Base-by-base conservation (phyloP, 2,797 vertebrate genomes). In the Simalia tracyae region DNA sequence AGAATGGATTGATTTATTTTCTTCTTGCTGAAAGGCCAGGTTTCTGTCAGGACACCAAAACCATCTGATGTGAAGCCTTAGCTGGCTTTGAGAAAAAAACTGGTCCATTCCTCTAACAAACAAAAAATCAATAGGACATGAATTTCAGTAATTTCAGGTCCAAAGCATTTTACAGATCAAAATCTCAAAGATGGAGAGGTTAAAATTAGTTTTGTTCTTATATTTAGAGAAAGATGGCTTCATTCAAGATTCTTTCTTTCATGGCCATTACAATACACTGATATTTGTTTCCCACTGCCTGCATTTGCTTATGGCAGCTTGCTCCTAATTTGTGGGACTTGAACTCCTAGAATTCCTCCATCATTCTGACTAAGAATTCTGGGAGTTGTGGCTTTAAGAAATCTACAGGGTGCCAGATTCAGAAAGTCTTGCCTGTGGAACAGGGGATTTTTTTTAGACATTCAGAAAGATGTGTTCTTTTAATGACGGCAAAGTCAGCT, bases 21-120 rank as follows among this genome's bases (percentile, higher is more conserved):
- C 50, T 42, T 92, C 26, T 56, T 64, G 59, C 54, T 63, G 46
- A 54, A 84, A 89, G 60, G 87, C 1, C 11, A 87, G 31, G 28
- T 24, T 87, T 91, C 88, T 92, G 84, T 84, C 28, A 9, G 64
- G 63, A 36, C 63, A 60, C 0, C 31, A 0, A 56, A 81, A 46
- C 86, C 63, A 85, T 36, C 89, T 76, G 22, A 42, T 50, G 10
- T 76, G 92, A 93, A 63, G 86, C 24, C 90, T 60, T 90, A 89
- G 86, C 91, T 87, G 24, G 89, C 86, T 91, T 50, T 91, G 0
- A 91, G 86, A 61, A 66, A 11, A 63, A 89, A 89, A 90, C 59
- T 46, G 12, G 66, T 88, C 90, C 72, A 84, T 50, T 89, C 56
- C 59, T 56, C 87, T 3, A 61, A 50, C 61, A 61, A 88, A 81